phyloP scores from a whole-genome alignment of 2,888 invertebrate genomes.

The Oegoconia quadripuncta region DNA sequence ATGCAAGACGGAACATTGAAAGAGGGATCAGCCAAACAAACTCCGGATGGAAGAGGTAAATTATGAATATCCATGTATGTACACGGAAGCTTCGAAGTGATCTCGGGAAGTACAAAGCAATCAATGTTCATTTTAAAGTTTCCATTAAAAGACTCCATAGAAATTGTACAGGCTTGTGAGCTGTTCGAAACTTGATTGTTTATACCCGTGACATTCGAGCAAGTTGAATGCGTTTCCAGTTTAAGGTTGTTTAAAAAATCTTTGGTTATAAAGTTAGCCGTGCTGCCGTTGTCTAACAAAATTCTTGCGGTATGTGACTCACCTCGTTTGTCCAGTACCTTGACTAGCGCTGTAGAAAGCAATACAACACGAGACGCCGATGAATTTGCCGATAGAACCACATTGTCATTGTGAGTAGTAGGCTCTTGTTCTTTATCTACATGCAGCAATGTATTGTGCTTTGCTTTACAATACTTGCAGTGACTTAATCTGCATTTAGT shows the following conservation, averaged over 20 bases:
- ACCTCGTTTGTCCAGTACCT: constrained; percentile 7
- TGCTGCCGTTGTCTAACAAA: constrained; percentile 19
- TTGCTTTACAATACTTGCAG: constrained; percentile 16
- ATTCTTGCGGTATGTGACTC: constrained; percentile 8
- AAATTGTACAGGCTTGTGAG: constrained; percentile 17
- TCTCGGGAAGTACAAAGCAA: constrained; percentile 13
- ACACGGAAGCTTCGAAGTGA: constrained; percentile 11
- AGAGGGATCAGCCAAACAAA: constrained; percentile 5
- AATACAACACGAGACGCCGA: constrained; percentile 1
- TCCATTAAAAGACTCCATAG: constrained; percentile 10
- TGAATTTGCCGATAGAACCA: not conserved
- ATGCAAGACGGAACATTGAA: constrained; percentile 14
- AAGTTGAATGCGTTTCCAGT: constrained; percentile 7
- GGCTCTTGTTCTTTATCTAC: not conserved
- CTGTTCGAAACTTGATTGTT: constrained; percentile 11
- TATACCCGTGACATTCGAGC: constrained; percentile 19
- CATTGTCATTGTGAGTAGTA: not conserved
- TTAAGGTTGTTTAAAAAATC: constrained; percentile 14
- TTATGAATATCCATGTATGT: constrained; percentile 5
- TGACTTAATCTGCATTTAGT: constrained; percentile 11
- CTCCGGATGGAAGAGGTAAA: constrained; percentile 9
- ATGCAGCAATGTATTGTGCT: constrained; percentile 18
- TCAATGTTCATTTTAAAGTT: constrained; percentile 5
- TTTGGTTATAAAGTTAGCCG: constrained; percentile 16
- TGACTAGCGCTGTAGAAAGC: constrained; percentile 18